phyloP scores from a whole-genome alignment of 2,888 invertebrate genomes.

The Spilarctia lutea region DNA sequence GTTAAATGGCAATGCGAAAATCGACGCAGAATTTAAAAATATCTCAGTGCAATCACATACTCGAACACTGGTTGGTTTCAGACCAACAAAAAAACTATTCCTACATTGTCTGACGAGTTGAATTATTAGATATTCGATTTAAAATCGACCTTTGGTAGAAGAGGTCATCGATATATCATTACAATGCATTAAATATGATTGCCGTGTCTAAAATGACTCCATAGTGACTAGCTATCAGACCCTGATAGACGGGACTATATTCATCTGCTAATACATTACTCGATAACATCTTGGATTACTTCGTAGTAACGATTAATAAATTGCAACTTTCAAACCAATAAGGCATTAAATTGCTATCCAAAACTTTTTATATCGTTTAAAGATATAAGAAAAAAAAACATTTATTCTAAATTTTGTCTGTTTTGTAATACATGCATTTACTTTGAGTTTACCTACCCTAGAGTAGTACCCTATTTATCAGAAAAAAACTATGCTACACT shows the following conservation, averaged over 20 bases:
- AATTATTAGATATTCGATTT: slow-evolving; percentile 32
- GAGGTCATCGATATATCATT: slow-evolving; percentile 62
- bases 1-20: slow-evolving; percentile 39
- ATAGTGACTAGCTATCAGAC: slow-evolving; percentile 26
- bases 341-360: slow-evolving; percentile 7
- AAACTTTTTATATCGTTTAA: slow-evolving; percentile 4
- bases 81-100: slow-evolving; percentile 41
- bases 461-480: not conserved
- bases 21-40: slow-evolving; percentile 42
- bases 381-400: too few relatives aligned
- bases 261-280: not conserved
- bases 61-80: slow-evolving; percentile 32
- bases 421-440: not conserved
- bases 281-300: slow-evolving; percentile 16
- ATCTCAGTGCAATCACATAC: slow-evolving; percentile 32
- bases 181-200: slow-evolving; percentile 65
- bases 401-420: not conserved
- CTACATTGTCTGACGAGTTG: slow-evolving; percentile 45
- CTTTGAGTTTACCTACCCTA: too few relatives aligned
- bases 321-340: slow-evolving; percentile 24
- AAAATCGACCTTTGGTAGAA: slow-evolving; percentile 52
- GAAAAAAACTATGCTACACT: not conserved
- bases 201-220: slow-evolving; percentile 52
- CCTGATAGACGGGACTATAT: slow-evolving; percentile 18
- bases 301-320: slow-evolving; percentile 22